Percentiles rank a stretch among this genome's conserved stretches.
phyloP scores from a whole-genome alignment of 2,797 vertebrate genomes.

The Hydrocynus forskahlii region DNA sequence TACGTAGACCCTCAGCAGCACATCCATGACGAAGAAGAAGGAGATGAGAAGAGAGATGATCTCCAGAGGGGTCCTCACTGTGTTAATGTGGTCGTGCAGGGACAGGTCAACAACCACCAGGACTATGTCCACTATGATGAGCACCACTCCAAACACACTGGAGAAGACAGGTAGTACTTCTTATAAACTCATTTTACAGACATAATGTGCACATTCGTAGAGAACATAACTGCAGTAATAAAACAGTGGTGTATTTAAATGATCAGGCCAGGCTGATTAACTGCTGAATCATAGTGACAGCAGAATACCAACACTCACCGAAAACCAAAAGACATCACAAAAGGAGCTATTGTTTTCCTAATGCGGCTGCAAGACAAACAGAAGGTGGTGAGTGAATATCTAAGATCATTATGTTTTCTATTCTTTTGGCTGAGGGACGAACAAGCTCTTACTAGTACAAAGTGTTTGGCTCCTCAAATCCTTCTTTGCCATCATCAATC shows the following conservation, averaged over 20 bases:
- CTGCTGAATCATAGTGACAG: not conserved
- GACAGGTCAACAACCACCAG: slow-evolving; percentile 83
- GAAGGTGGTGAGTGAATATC: not conserved
- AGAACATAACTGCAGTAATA: not conserved
- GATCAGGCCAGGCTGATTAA: not conserved
- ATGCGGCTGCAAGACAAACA: slow-evolving; percentile 68
- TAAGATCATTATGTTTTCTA: not conserved
- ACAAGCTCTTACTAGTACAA: slow-evolving; percentile 76
- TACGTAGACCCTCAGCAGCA: slow-evolving; percentile 87
- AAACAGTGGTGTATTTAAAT: not conserved
- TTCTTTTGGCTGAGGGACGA: not conserved
- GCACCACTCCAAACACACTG: slow-evolving; percentile 87
- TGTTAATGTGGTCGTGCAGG: slow-evolving; percentile 53
- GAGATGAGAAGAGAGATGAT: slow-evolving; percentile 86
- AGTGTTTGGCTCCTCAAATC: slow-evolving; percentile 70
- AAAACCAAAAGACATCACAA: slow-evolving; percentile 90
- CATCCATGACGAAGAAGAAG: slow-evolving; percentile 88
- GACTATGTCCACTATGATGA: slow-evolving; percentile 88
- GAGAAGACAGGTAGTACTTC: not conserved
- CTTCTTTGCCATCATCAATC: slow-evolving; percentile 86
- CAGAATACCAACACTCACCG: slow-evolving; percentile 81
- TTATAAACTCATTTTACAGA: not conserved
- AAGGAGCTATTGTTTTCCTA: slow-evolving; percentile 76
- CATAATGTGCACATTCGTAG: not conserved
- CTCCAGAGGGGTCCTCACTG: slow-evolving; percentile 70